These are phyloP conservation scores for Tragelaphus scriptus DNA, from an alignment of 2,113 vertebrate species.

Conservation along the genomic window DNA sequence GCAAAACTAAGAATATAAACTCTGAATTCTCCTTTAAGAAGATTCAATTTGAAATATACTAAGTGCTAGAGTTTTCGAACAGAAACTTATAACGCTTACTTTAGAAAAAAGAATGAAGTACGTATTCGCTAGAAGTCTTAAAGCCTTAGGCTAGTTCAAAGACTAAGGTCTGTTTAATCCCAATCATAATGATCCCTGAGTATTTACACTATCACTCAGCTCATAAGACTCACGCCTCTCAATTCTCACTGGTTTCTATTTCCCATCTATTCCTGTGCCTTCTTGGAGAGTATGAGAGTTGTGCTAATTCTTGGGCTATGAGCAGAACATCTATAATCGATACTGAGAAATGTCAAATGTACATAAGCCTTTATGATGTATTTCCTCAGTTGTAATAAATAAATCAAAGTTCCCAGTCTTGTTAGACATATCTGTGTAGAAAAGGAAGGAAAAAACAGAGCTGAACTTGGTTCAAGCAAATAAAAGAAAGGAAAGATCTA, in stretches of 20 bases:
- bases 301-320: background rate
- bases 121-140: background rate
- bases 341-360: background rate
- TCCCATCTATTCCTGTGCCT: background rate
- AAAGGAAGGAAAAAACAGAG: background rate
- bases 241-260: background rate
- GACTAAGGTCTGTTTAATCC: background rate
- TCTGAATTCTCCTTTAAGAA: background rate
- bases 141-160: background rate
- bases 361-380: background rate
- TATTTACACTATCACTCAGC: background rate
- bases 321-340: background rate
- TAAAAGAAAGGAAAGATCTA: background rate
- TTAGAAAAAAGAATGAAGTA: background rate
- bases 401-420: background rate
- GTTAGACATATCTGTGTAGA: background rate
- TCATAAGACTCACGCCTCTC: background rate
- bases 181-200: background rate
- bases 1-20: background rate
- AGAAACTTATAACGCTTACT: background rate
- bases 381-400: background rate
- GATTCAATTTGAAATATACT: background rate
- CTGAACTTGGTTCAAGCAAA: background rate
- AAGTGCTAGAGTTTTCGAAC: background rate
- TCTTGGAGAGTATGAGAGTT: background rate